Conservation (phyloP, 2,113 vertebrate genomes). For the Chaetura pelagica region DNA sequence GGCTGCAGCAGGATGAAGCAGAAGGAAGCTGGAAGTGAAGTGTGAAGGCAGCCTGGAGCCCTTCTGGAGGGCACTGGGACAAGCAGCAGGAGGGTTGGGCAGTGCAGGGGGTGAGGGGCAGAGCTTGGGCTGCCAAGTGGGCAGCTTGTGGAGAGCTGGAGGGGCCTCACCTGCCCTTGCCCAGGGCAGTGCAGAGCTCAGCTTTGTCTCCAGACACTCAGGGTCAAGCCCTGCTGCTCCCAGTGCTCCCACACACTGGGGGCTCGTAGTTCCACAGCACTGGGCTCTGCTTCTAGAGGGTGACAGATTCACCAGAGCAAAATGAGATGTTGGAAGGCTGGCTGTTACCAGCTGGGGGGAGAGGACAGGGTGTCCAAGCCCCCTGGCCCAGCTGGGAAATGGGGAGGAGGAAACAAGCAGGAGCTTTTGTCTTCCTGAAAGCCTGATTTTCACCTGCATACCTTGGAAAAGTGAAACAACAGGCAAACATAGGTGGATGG, state of each 20-base stretch:
- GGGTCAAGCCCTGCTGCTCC: neutral
- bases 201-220: neutral
- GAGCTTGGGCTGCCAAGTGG: neutral
- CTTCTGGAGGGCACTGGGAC: neutral
- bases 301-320: neutral
- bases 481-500: neutral
- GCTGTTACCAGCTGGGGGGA: neutral
- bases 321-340: neutral
- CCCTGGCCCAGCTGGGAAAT: neutral
- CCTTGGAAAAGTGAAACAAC: neutral
- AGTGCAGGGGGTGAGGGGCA: neutral
- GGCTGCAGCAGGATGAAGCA: slow-evolving; percentile 13
- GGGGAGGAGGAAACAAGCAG: neutral
- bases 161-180: neutral
- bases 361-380: neutral
- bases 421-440: neutral
- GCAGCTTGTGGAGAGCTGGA: slow-evolving; percentile 4
- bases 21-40: slow-evolving; percentile 19
- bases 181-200: neutral
- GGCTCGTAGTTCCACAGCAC: neutral
- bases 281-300: neutral
- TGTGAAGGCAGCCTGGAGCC: neutral
- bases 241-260: neutral
- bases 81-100: neutral
- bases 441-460: neutral